Base-by-base conservation (phyloP, 2,888 invertebrate genomes). In the Aspidiotus destructor region DNA sequence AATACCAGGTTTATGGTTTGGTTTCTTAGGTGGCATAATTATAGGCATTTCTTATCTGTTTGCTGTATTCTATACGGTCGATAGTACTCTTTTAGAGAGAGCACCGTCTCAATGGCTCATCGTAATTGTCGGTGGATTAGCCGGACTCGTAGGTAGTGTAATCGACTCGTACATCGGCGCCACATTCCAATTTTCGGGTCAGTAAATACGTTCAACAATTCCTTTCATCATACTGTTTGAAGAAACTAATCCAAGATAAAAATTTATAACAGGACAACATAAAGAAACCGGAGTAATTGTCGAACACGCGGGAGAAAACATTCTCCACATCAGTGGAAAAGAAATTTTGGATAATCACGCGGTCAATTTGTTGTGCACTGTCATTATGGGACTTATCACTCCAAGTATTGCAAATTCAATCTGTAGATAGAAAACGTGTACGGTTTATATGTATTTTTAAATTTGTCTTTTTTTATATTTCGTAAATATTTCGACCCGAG, bases 121-220 rank as follows among this genome's bases (percentile, higher is more conserved):
- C 1, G 81, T 93, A 65, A 62, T 87, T 1, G 80, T 85, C 73
- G 91, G 88, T 9, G 85, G 84, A 0, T 73, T 87, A 11, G 86
- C 85, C 48, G 94, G 94, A 0, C 79, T 92, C 8, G 74, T 88
- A 42, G 93, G 93, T 1, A 92, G 92, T 69, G 70, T 90, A 0
- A 79, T 92, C 67, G 93, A 94, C 77, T 93, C 93, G 0, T 70
- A 89, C 42, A 78, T 94, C 55, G 94, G 93, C 60, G 93, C 92
- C 5, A 86, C 88, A 8, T 75, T 92, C 57, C 94, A 94, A 78
- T 94, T 85, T 77, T 92, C 92, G 73, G 93, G 92, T 82, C 77
- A 74, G 69, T 72, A 28, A 28, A 28, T 28, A 28, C 28, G 28
- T 28, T 28, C 28, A 5, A 5, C 28, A 5, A 28, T 42, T 41